Conservation (phyloP, 2,113 vertebrate species). For the Sisor rabdophorus region DNA sequence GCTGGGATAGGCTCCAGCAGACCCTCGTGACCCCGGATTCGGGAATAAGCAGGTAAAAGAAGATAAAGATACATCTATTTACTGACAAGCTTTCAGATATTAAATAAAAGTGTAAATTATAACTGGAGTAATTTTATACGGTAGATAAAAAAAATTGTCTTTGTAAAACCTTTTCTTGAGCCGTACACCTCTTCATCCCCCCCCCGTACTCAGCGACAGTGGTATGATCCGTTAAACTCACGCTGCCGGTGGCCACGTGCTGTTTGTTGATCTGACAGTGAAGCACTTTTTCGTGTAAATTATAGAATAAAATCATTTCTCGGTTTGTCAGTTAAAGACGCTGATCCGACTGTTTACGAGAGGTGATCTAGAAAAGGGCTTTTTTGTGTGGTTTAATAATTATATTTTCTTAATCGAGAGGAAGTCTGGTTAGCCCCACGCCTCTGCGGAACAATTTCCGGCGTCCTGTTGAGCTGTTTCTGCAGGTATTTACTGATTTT, state of each 20-base stretch:
- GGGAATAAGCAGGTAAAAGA: too few relatives aligned
- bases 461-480: not conserved
- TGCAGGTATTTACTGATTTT: not conserved
- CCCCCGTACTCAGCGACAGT: not conserved
- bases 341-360: not conserved
- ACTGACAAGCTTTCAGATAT: fast-evolving
- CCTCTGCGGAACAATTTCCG: not conserved
- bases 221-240: not conserved
- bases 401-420: not conserved
- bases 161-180: not conserved
- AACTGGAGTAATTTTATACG: not conserved
- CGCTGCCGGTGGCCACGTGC: not conserved
- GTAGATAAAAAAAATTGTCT: not conserved
- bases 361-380: too few relatives aligned
- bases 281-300: not conserved
- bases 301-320: too few relatives aligned
- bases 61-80: too few relatives aligned
- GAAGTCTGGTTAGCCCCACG: not conserved
- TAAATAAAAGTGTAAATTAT: not conserved
- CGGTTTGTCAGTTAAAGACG: not conserved
- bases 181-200: not conserved
- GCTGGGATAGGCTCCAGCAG: too few relatives aligned
- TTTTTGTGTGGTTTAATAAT: not conserved
- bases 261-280: conserved; percentile 6
- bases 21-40: too few relatives aligned